Base-by-base conservation (phyloP, 2,888 invertebrate genomes). In the Rhagium mordax region DNA sequence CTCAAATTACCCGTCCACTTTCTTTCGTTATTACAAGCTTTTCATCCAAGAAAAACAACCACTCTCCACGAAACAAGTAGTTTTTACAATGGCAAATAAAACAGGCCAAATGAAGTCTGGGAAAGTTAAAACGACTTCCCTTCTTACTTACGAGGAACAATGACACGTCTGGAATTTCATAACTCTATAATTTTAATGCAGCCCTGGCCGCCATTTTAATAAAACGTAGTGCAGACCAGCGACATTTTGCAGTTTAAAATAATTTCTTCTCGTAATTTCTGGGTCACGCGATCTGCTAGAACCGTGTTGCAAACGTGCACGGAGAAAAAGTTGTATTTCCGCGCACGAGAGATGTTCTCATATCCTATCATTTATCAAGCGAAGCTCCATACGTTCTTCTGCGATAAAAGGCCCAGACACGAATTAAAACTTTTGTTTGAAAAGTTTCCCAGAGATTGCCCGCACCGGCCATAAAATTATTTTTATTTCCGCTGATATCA, bases 111-210 rank as follows among this genome's bases (percentile, higher is more conserved):
- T 47, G 47, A 20, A 41, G 16, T 41, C n/a, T 16, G 27, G 15
- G 24, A 41, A 47, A 67, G 47, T 67, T 57, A 67, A 65, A 55
- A 67, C 67, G 67, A 24, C 57, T 53, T 16, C 16, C 57, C 10
- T 67, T 47, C 47, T 33, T 16, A 55, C 27, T 67, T 21, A 47
- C 20, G 15, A 65, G 20, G 57, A 55, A 47, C 67, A 24, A 33
- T 53, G 47, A 24, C 67, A 24, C 33, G 21, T 33, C 57, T 21
- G 29, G 66, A 66, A 66, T 66, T 67, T 67, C 57, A 67, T 55
- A 67, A 67, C 67, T 67, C 24, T 41, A 67, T 67, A 33, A 67
- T 67, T 66, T 55, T 57, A 55, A 67, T 55, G 21, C 67, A 67
- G 48, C 24, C 47, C 47, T 8, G 21, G n/a, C 57, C 8, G 15